phyloP scores from a whole-genome alignment of 2,113 vertebrate species.

The Gymnorhina tibicen region DNA sequence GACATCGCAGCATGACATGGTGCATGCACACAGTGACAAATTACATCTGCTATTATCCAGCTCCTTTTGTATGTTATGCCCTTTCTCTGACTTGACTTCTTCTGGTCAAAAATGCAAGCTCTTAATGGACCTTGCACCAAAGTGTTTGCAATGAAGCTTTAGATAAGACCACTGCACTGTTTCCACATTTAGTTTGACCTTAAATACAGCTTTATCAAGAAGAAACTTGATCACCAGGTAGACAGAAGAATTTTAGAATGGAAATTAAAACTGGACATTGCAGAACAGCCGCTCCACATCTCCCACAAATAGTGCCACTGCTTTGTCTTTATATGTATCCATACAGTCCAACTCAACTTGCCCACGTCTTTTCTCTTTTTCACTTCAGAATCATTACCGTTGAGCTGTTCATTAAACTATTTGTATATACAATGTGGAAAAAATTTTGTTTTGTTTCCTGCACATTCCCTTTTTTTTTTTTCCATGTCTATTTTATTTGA shows the following conservation, averaged over 20 bases:
- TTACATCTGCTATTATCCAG: not conserved
- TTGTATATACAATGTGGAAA: not conserved
- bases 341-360: not conserved
- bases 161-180: not conserved
- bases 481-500: not conserved
- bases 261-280: not conserved
- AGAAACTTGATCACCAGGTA: not conserved
- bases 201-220: not conserved
- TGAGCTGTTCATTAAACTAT: not conserved
- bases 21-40: fast-evolving
- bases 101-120: not conserved
- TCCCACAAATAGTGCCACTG: not conserved
- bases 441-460: not conserved
- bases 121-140: not conserved
- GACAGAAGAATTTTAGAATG: not conserved
- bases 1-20: not conserved
- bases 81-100: not conserved
- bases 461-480: not conserved
- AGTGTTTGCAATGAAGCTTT: not conserved
- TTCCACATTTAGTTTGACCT: not conserved
- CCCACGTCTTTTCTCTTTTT: not conserved
- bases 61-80: not conserved
- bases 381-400: not conserved
- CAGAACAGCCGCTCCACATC: not conserved
- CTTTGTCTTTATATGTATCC: not conserved